Conservation (phyloP, 2,113 vertebrate species). For the Opisthocomus hoazin region DNA sequence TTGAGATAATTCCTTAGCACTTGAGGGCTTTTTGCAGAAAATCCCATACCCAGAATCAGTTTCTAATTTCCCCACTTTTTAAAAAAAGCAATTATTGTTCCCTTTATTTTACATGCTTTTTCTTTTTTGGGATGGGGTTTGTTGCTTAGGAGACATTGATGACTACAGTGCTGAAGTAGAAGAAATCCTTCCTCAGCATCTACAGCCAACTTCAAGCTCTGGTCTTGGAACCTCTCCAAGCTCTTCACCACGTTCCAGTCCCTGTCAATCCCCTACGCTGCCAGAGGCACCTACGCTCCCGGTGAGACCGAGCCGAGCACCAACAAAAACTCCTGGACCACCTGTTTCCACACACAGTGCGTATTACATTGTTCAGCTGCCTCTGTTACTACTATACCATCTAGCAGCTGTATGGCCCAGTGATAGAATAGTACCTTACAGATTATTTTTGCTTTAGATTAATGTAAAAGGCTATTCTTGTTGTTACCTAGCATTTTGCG, state of each 20-base stretch:
- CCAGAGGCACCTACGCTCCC: slow-evolving; percentile 78
- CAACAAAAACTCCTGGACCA: slow-evolving; percentile 73
- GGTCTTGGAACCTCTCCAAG: slow-evolving; percentile 82
- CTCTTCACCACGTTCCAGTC: slow-evolving; percentile 87
- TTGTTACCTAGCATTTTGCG: neutral
- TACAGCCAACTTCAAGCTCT: slow-evolving; percentile 81
- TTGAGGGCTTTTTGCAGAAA: neutral
- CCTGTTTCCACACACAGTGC: slow-evolving; percentile 68
- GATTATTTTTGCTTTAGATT: neutral
- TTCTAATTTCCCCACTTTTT: neutral
- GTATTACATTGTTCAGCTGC: neutral
- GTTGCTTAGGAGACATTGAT: slow-evolving; percentile 86
- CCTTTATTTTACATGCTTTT: neutral
- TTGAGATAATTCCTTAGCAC: neutral
- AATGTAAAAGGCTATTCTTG: neutral
- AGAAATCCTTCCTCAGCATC: slow-evolving; percentile 91
- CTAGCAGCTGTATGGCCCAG: neutral
- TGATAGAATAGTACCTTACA: neutral
- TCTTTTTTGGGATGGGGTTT: neutral
- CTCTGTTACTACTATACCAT: rapidly evolving
- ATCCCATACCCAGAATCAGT: neutral
- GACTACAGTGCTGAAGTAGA: slow-evolving; percentile 88
- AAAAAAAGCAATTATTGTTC: neutral
- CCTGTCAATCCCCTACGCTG: slow-evolving; percentile 90
- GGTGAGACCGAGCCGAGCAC: slow-evolving; percentile 76